Conservation (phyloP, 2,888 invertebrate species). For the Selenia dentaria region DNA sequence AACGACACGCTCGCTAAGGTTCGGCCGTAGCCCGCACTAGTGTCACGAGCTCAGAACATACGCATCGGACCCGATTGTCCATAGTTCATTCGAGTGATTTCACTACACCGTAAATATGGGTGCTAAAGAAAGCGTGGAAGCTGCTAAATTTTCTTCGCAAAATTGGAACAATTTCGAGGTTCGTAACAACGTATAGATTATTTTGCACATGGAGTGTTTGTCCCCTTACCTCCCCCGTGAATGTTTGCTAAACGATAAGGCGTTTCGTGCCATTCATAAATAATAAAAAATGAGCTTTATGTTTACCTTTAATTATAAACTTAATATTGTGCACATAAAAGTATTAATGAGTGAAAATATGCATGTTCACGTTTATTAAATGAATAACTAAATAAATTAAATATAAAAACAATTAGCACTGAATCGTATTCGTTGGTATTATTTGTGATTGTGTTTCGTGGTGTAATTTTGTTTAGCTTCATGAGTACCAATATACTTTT, state of each 20-base stretch:
- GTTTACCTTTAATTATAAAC: slow-evolving; percentile 9
- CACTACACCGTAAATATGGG: slow-evolving; percentile 87
- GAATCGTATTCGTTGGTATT: slow-evolving; percentile 2
- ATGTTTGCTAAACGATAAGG: slow-evolving; percentile 67
- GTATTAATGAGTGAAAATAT: slow-evolving; percentile 54
- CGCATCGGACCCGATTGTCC: slow-evolving; percentile 74
- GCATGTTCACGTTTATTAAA: slow-evolving; percentile 63
- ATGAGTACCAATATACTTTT: too few species aligned
- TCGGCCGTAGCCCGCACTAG: slow-evolving; percentile 75
- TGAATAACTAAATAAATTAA: slow-evolving; percentile 18
- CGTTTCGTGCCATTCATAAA: slow-evolving; percentile 42
- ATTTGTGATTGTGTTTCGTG: slow-evolving; percentile 30
- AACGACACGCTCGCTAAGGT: slow-evolving; percentile 66
- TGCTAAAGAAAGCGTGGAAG: slow-evolving; percentile 93
- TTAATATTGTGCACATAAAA: slow-evolving; percentile 61
- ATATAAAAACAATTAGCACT: slow-evolving; percentile 8
- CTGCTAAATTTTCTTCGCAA: slow-evolving; percentile 92
- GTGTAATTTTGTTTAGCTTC: slow-evolving; percentile 27
- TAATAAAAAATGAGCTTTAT: slow-evolving; percentile 13
- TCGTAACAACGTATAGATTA: slow-evolving; percentile 82
- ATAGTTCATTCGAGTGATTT: slow-evolving; percentile 79
- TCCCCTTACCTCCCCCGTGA: slow-evolving; percentile 74
- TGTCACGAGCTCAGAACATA: slow-evolving; percentile 78
- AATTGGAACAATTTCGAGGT: slow-evolving; percentile 93
- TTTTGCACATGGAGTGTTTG: slow-evolving; percentile 83